phyloP scores from a whole-genome alignment of 35 echinoderm and acorn worm species.

The Eucidaris tribuloides region DNA sequence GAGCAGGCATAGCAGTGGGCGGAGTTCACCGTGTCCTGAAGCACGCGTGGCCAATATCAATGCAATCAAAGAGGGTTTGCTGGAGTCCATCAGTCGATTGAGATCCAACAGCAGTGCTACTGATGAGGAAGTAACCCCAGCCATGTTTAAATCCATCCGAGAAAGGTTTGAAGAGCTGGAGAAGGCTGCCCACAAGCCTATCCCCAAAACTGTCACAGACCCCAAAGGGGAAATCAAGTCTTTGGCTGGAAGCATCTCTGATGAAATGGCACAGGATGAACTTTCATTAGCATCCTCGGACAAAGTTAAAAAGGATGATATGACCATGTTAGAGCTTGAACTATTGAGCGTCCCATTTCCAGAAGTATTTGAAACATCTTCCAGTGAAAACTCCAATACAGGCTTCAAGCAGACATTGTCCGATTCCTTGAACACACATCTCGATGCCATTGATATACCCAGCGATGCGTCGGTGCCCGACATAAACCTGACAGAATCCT shows the following conservation, averaged over 20 bases:
- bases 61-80: neutral
- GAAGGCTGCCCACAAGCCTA: conserved; percentile 77
- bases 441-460: neutral
- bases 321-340: too few relatives aligned
- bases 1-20: conserved; percentile 66
- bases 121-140: conserved; percentile 29
- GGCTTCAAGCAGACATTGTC: neutral
- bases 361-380: conserved; percentile 24
- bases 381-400: neutral
- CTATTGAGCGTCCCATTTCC: conserved; percentile 2
- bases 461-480: neutral
- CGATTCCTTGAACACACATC: conserved; percentile 6
- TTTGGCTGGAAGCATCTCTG: too few relatives aligned
- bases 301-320: too few relatives aligned
- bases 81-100: conserved; percentile 5
- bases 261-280: too few relatives aligned
- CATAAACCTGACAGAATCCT: neutral
- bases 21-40: conserved; percentile 36
- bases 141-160: conserved; percentile 63
- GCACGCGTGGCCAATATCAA: conserved; percentile 6
- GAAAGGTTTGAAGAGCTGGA: conserved; percentile 77
- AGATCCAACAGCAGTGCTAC: neutral
- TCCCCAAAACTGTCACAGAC: conserved; percentile 58
- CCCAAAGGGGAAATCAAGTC: conserved; percentile 51
- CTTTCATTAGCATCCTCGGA: too few relatives aligned